A percentile compares a stretch with the other conserved stretches of the same genome.
Evolutionary conservation across 2,797 vertebrate genomes (phyloP).

Genomic region (Pangasius larnaudii): DNA sequence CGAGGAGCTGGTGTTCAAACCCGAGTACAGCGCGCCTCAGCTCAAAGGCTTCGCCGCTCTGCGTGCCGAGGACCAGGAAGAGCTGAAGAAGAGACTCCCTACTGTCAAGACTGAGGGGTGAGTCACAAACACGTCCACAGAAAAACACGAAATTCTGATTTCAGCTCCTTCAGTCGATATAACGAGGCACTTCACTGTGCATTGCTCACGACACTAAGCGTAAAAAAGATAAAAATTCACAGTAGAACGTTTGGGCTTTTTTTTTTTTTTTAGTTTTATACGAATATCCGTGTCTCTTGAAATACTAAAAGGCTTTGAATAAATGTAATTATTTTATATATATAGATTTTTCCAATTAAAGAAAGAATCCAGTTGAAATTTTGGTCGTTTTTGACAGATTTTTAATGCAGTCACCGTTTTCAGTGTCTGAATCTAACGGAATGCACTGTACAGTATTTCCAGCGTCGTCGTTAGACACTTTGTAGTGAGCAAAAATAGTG

Average conservation of each 20-base stretch:
- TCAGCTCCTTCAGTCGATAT: background rate
- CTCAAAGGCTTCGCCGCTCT: conserved; percentile 87
- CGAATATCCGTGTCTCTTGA: no score
- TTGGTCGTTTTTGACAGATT: background rate
- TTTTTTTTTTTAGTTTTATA: background rate
- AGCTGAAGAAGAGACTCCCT: conserved; percentile 89
- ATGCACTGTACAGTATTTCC: no score
- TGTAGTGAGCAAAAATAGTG: no score
- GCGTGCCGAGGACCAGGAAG: conserved; percentile 86
- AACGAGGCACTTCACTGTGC: background rate
- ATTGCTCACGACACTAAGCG: background rate
- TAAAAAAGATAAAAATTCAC: no score
- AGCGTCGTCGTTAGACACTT: no score
- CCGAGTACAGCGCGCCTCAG: conserved; percentile 81
- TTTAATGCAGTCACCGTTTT: background rate
- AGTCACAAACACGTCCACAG: conserved; percentile 51
- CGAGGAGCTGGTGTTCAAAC: conserved; percentile 87
- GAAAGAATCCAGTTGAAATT: background rate
- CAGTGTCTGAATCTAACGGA: no score
- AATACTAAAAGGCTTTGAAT: background rate
- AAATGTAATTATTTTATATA: no score
- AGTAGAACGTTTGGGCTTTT: no score
- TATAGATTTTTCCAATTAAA: background rate
- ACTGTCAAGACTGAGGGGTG: conserved; percentile 89
- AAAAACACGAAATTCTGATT: background rate